phyloP scores from a whole-genome alignment of 2,888 invertebrate genomes.

The Creontiades dilutus region DNA sequence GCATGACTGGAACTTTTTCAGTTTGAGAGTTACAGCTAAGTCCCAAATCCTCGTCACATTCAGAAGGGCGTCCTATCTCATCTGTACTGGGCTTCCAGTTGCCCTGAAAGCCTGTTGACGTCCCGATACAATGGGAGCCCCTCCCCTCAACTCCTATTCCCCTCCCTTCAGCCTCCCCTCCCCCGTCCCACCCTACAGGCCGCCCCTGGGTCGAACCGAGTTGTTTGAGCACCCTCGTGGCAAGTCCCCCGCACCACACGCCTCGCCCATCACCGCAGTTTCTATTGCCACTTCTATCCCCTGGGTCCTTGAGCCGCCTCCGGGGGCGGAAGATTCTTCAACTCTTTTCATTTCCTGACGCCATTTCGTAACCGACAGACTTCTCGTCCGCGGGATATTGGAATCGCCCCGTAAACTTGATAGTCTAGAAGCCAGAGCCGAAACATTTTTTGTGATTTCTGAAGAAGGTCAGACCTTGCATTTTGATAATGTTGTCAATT shows the following conservation, averaged over 20 bases:
- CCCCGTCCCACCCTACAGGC: neutral
- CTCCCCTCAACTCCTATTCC: neutral
- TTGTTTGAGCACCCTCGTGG: constrained; percentile 48
- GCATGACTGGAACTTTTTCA: neutral
- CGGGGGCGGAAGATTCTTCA: constrained; percentile 44
- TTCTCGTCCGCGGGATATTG: neutral
- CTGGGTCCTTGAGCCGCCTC: neutral
- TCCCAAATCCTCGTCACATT: neutral
- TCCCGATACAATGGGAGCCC: constrained; percentile 22
- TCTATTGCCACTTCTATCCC: constrained; percentile 18
- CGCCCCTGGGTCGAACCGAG: constrained; percentile 5
- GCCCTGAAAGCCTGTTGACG: constrained; percentile 43
- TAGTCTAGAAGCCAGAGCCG: too few species aligned
- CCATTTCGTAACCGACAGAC: neutral
- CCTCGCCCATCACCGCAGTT: neutral
- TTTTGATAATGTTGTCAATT: too few species aligned
- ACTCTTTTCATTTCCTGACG: constrained; percentile 62
- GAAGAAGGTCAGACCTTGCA: too few species aligned
- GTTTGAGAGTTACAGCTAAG: neutral
- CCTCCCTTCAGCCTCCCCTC: neutral
- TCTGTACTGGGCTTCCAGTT: neutral
- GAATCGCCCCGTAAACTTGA: neutral
- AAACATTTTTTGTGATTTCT: too few species aligned
- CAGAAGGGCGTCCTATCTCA: neutral
- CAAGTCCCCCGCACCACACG: too few species aligned